Evolutionary conservation across 2,888 invertebrate genomes (phyloP).

Genomic region (Blera fallax): DNA sequence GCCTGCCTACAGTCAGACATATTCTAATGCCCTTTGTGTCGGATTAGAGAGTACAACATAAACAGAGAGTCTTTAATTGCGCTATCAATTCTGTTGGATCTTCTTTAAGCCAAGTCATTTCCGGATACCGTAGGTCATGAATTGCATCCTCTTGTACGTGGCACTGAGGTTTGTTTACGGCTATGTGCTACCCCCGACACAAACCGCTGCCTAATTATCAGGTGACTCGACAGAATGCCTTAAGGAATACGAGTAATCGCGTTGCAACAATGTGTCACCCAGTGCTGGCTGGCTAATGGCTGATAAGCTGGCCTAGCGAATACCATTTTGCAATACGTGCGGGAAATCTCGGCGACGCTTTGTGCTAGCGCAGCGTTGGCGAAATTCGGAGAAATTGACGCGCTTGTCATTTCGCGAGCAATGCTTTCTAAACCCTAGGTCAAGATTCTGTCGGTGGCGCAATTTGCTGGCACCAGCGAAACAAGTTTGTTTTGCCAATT

Average conservation of each 20-base stretch:
- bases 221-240: not conserved
- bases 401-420: constrained; percentile 9
- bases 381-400: constrained; percentile 44
- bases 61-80: constrained; percentile 69
- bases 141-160: constrained; percentile 11
- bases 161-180: not conserved
- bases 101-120: constrained; percentile 45
- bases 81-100: constrained; percentile 61
- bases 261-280: constrained; percentile 4
- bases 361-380: constrained; percentile 13
- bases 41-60: constrained; percentile 62
- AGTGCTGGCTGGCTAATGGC: too few relatives aligned
- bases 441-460: constrained; percentile 48
- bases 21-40: constrained; percentile 69
- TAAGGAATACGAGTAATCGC: not conserved
- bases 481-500: constrained; percentile 62
- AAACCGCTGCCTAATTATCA: not conserved
- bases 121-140: constrained; percentile 65
- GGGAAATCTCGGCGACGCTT: not conserved
- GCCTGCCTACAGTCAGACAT: not conserved
- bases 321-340: not conserved
- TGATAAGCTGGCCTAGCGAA: not conserved
- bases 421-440: constrained; percentile 51
- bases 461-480: constrained; percentile 32
- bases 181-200: not conserved